These are phyloP conservation scores for Neomonachus schauinslandi DNA, from an alignment of 2,113 vertebrate species.

Conservation along the genomic window DNA sequence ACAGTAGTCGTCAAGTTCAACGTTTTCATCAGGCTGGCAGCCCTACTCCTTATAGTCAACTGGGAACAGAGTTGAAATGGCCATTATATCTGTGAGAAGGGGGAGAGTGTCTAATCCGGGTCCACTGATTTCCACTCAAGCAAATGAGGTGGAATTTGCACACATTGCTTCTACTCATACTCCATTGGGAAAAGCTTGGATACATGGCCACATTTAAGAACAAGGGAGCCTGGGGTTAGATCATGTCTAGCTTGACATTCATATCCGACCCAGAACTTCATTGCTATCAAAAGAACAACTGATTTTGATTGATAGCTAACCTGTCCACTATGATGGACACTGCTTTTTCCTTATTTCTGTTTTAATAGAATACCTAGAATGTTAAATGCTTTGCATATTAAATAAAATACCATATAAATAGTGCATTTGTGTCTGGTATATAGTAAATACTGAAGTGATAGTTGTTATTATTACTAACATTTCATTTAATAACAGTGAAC, in stretches of 20 bases:
- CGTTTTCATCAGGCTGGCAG: not conserved
- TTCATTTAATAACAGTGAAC: conserved; percentile 7
- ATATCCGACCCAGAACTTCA: not conserved
- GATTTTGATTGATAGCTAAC: not conserved
- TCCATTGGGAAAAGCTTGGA: not conserved
- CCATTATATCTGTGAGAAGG: not conserved
- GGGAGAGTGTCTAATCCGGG: not conserved
- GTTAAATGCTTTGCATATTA: not conserved
- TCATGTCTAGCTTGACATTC: not conserved
- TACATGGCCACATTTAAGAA: not conserved
- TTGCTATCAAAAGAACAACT: not conserved
- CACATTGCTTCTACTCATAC: not conserved
- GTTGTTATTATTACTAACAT: not conserved
- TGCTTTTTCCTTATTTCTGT: not conserved
- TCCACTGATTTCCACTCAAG: not conserved
- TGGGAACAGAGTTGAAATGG: not conserved
- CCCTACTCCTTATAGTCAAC: not conserved
- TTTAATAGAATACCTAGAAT: not conserved
- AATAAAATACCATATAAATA: not conserved
- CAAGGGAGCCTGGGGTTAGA: not conserved
- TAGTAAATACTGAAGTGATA: not conserved
- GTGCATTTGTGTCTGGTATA: not conserved
- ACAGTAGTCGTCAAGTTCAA: not conserved
- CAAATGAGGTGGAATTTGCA: not conserved
- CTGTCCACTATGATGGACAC: not conserved